Percentiles rank a stretch among this genome's conserved stretches.
Evolutionary conservation across 2,797 vertebrate genomes (phyloP).

Genomic region (Jordanella pulchra): DNA sequence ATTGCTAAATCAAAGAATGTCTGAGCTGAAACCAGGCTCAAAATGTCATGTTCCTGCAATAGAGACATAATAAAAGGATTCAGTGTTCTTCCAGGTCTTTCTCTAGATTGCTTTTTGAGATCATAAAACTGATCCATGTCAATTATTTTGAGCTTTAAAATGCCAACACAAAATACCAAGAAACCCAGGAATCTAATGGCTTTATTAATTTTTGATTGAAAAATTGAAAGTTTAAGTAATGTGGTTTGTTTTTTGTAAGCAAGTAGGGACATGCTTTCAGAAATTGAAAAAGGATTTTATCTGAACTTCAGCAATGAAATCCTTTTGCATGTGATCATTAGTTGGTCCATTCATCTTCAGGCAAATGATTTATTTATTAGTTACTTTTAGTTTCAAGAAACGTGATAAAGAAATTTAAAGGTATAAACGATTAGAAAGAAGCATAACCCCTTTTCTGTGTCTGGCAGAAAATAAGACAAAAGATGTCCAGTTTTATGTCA

Average conservation of each 20-base stretch:
- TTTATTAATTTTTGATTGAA: not conserved
- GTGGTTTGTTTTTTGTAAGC: not conserved
- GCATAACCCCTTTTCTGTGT: no score
- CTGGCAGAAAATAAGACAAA: no score
- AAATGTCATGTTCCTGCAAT: constrained; percentile 65
- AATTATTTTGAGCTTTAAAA: constrained; percentile 22
- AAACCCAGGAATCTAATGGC: not conserved
- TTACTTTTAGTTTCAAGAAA: no score
- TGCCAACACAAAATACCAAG: constrained; percentile 9
- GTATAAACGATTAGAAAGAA: no score
- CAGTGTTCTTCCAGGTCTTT: constrained; percentile 25
- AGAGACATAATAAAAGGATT: constrained; percentile 49
- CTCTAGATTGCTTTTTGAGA: constrained; percentile 23
- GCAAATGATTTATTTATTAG: no score
- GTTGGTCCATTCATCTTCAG: no score
- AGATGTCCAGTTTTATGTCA: no score
- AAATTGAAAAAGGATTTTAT: no score
- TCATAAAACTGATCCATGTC: constrained; percentile 22
- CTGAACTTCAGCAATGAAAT: no score
- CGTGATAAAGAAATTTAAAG: no score
- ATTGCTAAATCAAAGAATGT: constrained; percentile 66
- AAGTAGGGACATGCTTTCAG: not conserved
- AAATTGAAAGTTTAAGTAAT: not conserved
- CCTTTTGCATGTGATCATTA: no score
- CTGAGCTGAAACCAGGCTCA: constrained; percentile 56